Evolutionary conservation across 2,113 vertebrate species (phyloP).

Genomic region (Lipophrys pholis): DNA sequence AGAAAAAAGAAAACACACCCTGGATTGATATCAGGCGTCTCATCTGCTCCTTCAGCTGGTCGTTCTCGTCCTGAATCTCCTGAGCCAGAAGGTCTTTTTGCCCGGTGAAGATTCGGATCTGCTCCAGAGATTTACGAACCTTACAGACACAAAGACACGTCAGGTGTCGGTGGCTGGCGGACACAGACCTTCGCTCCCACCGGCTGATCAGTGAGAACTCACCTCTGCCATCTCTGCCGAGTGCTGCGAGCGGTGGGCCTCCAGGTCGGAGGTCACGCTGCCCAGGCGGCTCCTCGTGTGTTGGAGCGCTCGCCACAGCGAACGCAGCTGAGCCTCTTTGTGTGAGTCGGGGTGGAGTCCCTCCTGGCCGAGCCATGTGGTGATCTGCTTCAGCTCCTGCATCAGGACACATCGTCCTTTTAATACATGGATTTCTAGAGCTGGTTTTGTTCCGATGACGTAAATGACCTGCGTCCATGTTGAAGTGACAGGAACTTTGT

Average conservation of each 20-base stretch:
- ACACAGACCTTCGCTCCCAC: neutral
- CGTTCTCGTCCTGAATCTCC: slow-evolving; percentile 83
- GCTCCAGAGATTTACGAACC: slow-evolving; percentile 85
- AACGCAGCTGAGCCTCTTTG: slow-evolving; percentile 68
- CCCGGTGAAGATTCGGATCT: slow-evolving; percentile 78
- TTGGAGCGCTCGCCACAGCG: slow-evolving; percentile 76
- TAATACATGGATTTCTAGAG: too few relatives aligned
- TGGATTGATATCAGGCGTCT: slow-evolving; percentile 75
- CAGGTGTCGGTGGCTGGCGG: neutral
- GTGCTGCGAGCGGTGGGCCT: slow-evolving; percentile 74
- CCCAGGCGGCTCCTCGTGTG: slow-evolving; percentile 62
- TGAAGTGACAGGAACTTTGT: neutral
- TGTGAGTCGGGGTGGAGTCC: slow-evolving; percentile 62
- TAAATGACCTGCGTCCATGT: too few relatives aligned
- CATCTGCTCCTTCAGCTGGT: slow-evolving; percentile 80
- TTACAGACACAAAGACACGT: slow-evolving; percentile 43
- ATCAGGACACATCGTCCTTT: too few relatives aligned
- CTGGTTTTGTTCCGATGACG: too few relatives aligned
- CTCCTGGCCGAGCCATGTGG: slow-evolving; percentile 70
- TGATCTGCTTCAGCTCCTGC: slow-evolving; percentile 67
- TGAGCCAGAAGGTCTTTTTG: slow-evolving; percentile 75
- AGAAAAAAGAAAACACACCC: slow-evolving; percentile 70
- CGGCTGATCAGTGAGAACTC: slow-evolving; percentile 25
- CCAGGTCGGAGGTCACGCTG: slow-evolving; percentile 68
- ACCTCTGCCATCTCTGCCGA: slow-evolving; percentile 83